Conservation (phyloP, 2,797 vertebrate species). For the Lophius americanus region DNA sequence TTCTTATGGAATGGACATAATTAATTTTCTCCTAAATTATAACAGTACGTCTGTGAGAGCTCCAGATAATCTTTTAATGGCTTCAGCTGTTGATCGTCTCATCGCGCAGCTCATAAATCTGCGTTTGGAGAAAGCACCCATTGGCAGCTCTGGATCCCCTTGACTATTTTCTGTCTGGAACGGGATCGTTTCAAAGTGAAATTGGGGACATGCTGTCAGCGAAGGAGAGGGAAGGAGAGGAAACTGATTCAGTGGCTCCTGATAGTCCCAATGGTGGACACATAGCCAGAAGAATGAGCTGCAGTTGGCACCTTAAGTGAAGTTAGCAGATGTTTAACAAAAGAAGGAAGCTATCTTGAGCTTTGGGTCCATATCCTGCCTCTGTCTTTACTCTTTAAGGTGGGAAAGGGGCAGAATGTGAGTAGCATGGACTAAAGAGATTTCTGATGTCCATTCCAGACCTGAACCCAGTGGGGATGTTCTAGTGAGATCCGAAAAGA, state of each 20-base stretch:
- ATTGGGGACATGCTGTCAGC: conserved; percentile 11
- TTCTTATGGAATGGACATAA: conserved; percentile 63
- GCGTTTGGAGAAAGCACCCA: conserved; percentile 34
- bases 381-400: background rate
- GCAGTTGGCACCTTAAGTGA: background rate
- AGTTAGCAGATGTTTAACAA: background rate
- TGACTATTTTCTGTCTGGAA: conserved; percentile 40
- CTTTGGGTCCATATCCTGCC: background rate
- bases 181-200: conserved; percentile 39
- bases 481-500: no score
- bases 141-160: conserved; percentile 36
- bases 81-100: conserved; percentile 56
- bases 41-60: conserved; percentile 54
- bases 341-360: background rate
- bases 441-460: no score
- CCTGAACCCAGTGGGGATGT: no score
- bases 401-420: background rate
- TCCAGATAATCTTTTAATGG: conserved; percentile 73
- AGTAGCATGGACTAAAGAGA: no score
- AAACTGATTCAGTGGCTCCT: background rate
- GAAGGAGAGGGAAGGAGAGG: conserved; percentile 2
- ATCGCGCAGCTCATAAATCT: conserved; percentile 63
- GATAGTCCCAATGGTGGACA: background rate
- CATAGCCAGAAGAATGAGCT: background rate
- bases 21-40: conserved; percentile 61